Evolutionary conservation across 2,113 vertebrate species (phyloP).

Genomic region (Chaetodon auriga): DNA sequence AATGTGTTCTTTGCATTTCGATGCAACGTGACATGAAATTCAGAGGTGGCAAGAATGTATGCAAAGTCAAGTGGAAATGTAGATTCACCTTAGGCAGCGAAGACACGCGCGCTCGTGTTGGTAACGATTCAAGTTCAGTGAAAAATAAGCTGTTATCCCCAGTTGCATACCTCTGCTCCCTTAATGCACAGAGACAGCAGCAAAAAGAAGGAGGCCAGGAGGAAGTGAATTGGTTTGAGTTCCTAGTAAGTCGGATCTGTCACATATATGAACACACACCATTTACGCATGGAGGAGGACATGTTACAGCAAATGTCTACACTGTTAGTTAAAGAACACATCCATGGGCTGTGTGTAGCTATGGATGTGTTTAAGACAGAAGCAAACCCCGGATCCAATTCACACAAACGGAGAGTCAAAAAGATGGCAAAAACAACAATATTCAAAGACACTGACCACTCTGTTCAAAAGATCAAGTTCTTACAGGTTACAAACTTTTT

Average conservation of each 20-base stretch:
- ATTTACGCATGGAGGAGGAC: not conserved
- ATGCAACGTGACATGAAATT: conserved; percentile 10
- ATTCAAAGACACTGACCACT: too few relatives aligned
- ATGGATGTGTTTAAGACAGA: not conserved
- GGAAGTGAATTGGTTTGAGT: conserved; percentile 3
- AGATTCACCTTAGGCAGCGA: conserved; percentile 10
- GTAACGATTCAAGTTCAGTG: conserved; percentile 5
- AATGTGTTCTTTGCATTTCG: conserved; percentile 15
- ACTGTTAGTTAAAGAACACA: conserved; percentile 15
- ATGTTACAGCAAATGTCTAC: conserved; percentile 8
- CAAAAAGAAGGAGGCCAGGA: not conserved
- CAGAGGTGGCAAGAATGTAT: not conserved
- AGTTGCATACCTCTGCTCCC: not conserved
- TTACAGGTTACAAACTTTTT: too few relatives aligned
- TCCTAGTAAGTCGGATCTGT: conserved; percentile 19
- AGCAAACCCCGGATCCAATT: conserved; percentile 3
- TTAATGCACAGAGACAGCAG: conserved; percentile 28
- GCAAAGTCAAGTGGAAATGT: conserved; percentile 38
- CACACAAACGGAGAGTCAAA: not conserved
- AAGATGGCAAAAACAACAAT: not conserved
- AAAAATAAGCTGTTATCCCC: not conserved
- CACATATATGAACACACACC: not conserved
- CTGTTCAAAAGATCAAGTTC: too few relatives aligned
- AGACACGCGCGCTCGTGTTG: not conserved
- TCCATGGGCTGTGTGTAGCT: conserved; percentile 4